These are phyloP conservation scores for Mycteria americana DNA, from an alignment of 2,797 vertebrate species.

Conservation along the genomic window DNA sequence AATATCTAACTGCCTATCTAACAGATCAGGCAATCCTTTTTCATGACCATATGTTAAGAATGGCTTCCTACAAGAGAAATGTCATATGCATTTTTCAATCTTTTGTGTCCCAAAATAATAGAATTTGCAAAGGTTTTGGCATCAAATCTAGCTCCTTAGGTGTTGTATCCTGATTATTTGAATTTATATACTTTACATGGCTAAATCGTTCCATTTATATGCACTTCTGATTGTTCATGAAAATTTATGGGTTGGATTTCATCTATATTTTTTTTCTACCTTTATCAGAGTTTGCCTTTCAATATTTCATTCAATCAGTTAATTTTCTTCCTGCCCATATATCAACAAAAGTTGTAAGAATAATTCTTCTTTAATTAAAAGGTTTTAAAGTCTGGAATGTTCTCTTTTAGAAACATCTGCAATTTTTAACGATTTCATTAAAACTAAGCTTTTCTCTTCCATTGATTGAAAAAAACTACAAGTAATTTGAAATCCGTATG, in stretches of 20 bases:
- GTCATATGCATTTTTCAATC: neutral
- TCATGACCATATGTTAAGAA: neutral
- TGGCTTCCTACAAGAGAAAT: neutral
- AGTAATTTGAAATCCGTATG: neutral
- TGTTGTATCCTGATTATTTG: neutral
- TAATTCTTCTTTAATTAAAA: neutral
- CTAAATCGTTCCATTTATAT: neutral
- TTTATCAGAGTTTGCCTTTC: neutral
- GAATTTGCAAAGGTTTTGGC: neutral
- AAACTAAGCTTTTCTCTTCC: neutral
- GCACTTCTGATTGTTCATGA: neutral
- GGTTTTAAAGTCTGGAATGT: neutral
- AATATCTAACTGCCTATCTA: neutral
- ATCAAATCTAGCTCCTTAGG: neutral
- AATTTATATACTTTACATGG: neutral
- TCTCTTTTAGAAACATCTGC: neutral
- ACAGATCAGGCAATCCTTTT: neutral
- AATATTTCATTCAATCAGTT: neutral
- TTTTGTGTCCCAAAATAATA: neutral
- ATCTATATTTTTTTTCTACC: neutral
- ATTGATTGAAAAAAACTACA: neutral
- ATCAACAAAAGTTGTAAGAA: neutral
- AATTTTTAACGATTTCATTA: neutral
- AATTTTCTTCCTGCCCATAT: neutral
- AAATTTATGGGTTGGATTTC: neutral